Base-by-base conservation (phyloP, 1,140 invertebrate genomes). In the Conus betulinus region DNA sequence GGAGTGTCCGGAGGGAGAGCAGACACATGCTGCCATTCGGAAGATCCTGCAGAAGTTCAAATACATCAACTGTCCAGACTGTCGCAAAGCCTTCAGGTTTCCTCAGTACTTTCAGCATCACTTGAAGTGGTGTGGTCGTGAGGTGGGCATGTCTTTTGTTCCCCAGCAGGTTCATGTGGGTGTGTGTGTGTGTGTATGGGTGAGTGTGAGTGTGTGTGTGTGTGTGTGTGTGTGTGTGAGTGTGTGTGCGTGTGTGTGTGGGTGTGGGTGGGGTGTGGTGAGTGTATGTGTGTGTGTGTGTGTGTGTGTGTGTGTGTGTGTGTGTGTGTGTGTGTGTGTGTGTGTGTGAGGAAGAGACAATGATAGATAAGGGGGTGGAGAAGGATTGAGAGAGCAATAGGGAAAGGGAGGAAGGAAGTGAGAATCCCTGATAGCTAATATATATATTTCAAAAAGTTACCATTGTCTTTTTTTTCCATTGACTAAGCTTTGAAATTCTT, bases 81-180 rank as follows among this genome's bases (percentile, higher is more conserved):
- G 91, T 91, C 85, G 78, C 1, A 92, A 91, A 53, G 82, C 87
- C 55, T 78, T 90, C 74, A 87, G 83, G 25, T 79, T 55, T 60
- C 17, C 87, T 57, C 89, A 89, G 25, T 91, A 91, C 76, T 92
- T 91, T 84, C 74, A 27, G 5, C 87, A 89, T 57, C 91, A 92
- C 86, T 67, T 88, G 8, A 55, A 90, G 53, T 92, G 91, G 90
- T 92, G 91, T 91, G 91, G 91, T 27, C 63, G 91, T 76, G 91
- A 92, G 91, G 91, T 92, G n/a, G 63, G 53, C n/a, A 39, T 3
- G 3, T 39, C 39, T 39, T 39, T 39, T 39, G 39, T 39, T 39
- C 39, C 39, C 3, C 39, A 3, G 3, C 39, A 39, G 39, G 39
- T 39, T 39, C 39, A 39, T 39, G 39, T 39, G 39, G 39, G 67